Evolutionary conservation across 2,113 vertebrate species (phyloP), one percentile per base, ranked within the genome.

Genomic region (Colistium nudipinnis): DNA sequence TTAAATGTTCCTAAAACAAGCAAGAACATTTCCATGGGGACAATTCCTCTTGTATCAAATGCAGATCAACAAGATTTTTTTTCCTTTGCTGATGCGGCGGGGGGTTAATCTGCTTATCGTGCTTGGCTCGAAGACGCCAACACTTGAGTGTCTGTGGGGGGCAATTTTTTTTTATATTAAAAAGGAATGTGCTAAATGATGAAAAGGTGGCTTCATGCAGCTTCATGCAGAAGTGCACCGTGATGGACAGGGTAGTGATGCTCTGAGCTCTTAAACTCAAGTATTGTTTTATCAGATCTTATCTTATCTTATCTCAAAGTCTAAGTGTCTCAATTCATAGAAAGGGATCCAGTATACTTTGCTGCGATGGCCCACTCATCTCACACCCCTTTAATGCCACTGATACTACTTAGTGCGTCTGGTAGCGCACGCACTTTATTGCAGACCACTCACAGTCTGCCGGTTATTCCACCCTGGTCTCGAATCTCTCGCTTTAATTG

Each of bases 401-500:
- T 47, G 33, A 43, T 9, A 44, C 24, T 47, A 57, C 27, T 70
- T 47, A 60, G 28, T 12, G 4, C 47, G 59, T 63, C 52, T 62
- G 57, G 25, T 25, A 44, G 38, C 25, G 39, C 30, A 25, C 49
- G 27, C 39, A 62, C 44, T 57, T 64, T 55, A 54, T 71, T 39
- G 48, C 41, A 22, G 56, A 51, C 48, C 31, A 7, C 13, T 31
- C 44, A 47, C 43, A 56, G 48, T n/a, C 66, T 62, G 47, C 14
- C 59, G 43, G n/a, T 27, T 38, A 27, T 72, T 55, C 57, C 35
- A 63, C 22, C 57, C 45, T 33, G 31, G 31, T 57, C 36, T 48
- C 28, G 41, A 65, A 76, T 78, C 33, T 49, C 49, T 54, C 49
- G 22, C 64, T 61, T 49, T 66, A 62, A 82, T 74, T 19, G 36